Evolutionary conservation across 2,888 invertebrate genomes (phyloP).

Genomic region (Seladonia tumulorum): DNA sequence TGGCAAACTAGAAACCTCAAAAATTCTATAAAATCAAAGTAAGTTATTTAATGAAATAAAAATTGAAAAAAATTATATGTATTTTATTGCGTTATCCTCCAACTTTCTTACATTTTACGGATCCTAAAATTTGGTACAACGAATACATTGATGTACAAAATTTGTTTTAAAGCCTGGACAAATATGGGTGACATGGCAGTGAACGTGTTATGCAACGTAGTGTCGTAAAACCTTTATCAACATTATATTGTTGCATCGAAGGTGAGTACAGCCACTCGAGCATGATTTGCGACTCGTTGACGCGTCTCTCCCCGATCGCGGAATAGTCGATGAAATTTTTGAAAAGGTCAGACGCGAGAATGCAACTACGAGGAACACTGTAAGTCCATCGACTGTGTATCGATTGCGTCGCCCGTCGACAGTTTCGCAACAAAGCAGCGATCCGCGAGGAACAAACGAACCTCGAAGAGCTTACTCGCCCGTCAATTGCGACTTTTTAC

Average conservation of each 20-base stretch:
- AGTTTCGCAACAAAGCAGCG: slow-evolving; percentile 4
- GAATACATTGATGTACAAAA: no score
- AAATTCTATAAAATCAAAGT: no score
- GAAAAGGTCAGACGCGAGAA: background rate
- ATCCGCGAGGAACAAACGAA: slow-evolving; percentile 2
- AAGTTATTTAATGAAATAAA: no score
- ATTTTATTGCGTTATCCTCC: no score
- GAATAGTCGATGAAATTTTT: background rate
- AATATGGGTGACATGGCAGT: no score
- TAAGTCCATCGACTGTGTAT: background rate
- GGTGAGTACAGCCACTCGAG: no score
- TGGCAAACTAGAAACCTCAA: no score
- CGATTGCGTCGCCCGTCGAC: background rate
- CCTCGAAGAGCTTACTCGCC: background rate
- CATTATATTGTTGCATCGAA: background rate
- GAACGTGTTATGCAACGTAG: no score
- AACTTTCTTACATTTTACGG: no score
- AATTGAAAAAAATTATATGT: no score
- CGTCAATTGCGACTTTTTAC: slow-evolving; percentile 7
- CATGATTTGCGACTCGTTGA: background rate
- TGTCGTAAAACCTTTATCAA: background rate
- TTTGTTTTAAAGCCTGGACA: no score
- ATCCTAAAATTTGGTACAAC: no score
- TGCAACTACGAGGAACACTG: background rate
- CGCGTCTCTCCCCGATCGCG: background rate